Percentiles rank a stretch among this genome's conserved stretches.
These are phyloP conservation scores for Cryptoblepharus egeriae DNA, from an alignment of 2,797 vertebrate species.

Conservation along the genomic window DNA sequence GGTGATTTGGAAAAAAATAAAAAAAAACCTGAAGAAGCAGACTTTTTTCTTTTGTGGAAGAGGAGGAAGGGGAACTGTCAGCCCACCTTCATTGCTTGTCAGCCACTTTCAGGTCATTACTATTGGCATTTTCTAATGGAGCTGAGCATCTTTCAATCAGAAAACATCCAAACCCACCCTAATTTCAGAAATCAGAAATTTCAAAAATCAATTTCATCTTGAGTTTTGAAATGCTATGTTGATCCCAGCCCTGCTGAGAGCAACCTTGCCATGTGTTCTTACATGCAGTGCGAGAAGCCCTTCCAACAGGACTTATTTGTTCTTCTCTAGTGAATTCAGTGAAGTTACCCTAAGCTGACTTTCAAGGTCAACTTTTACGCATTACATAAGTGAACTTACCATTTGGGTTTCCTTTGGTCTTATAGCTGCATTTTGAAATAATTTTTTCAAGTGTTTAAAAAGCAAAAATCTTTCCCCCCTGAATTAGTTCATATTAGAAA, in stretches of 20 bases:
- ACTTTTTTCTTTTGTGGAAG: too few relatives aligned
- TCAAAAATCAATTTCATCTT: neutral
- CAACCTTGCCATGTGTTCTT: neutral
- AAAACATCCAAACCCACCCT: neutral
- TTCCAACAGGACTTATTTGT: neutral
- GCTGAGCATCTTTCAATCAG: too few relatives aligned
- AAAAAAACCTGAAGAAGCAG: neutral
- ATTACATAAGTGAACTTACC: slow-evolving; percentile 1
- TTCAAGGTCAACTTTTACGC: slow-evolving; percentile 3
- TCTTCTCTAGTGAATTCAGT: neutral
- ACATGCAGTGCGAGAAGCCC: neutral
- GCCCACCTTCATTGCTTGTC: too few relatives aligned
- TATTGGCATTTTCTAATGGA: too few relatives aligned
- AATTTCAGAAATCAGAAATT: neutral
- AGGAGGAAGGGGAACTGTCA: too few relatives aligned
- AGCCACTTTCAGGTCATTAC: too few relatives aligned
- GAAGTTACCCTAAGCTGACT: neutral
- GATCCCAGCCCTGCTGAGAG: neutral
- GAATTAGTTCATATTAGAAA: slow-evolving; percentile 1
- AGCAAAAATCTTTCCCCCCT: neutral
- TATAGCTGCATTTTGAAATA: neutral
- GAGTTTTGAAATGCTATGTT: neutral
- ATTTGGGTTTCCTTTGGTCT: slow-evolving; percentile 1
- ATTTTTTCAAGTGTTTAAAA: neutral
- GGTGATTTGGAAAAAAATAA: too few relatives aligned